Conservation (phyloP, 2,888 invertebrate species). For the Drosophila maculinotata region DNA sequence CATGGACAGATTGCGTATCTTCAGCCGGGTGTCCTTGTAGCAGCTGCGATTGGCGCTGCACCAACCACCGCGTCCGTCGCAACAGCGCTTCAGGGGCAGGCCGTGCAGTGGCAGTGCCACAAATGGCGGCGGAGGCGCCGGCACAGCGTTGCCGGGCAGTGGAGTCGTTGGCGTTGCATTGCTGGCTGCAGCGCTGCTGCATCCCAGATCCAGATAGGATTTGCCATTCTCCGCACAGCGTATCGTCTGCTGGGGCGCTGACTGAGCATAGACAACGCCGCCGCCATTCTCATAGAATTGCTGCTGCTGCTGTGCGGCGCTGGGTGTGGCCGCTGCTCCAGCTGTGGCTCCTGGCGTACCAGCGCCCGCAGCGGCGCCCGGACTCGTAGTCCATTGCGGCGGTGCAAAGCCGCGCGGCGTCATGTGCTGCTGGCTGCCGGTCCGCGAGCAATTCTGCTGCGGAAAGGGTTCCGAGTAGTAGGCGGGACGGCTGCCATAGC, state of each 20-base stretch:
- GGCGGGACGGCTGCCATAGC: conserved; percentile 83
- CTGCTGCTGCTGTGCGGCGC: conserved; percentile 47
- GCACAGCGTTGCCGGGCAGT: conserved; percentile 27
- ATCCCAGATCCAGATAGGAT: conserved; percentile 93
- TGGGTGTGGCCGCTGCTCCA: conserved; percentile 29
- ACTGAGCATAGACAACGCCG: conserved; percentile 86
- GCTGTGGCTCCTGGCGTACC: conserved; percentile 13
- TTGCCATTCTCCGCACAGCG: conserved; percentile 95
- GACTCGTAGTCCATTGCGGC: conserved; percentile 71
- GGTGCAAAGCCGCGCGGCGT: conserved; percentile 73
- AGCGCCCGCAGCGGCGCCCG: conserved; percentile 16
- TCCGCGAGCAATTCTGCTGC: conserved; percentile 85
- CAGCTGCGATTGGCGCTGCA: conserved; percentile 91
- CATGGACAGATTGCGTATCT: conserved; percentile 96
- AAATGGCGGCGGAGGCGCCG: conserved; percentile 42
- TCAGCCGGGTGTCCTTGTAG: conserved; percentile 93
- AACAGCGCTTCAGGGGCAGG: conserved; percentile 86
- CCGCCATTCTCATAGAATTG: conserved; percentile 69
- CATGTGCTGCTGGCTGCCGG: conserved; percentile 86
- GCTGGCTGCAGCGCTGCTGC: conserved; percentile 86
- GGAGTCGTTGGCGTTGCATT: conserved; percentile 35
- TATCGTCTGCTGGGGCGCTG: conserved; percentile 92
- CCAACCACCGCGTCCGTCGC: conserved; percentile 89
- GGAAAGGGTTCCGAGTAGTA: conserved; percentile 85
- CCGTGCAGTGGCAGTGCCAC: conserved; percentile 75